These are phyloP conservation scores for Leptodactylus fuscus DNA, from an alignment of 2,113 vertebrate species.

Conservation along the genomic window DNA sequence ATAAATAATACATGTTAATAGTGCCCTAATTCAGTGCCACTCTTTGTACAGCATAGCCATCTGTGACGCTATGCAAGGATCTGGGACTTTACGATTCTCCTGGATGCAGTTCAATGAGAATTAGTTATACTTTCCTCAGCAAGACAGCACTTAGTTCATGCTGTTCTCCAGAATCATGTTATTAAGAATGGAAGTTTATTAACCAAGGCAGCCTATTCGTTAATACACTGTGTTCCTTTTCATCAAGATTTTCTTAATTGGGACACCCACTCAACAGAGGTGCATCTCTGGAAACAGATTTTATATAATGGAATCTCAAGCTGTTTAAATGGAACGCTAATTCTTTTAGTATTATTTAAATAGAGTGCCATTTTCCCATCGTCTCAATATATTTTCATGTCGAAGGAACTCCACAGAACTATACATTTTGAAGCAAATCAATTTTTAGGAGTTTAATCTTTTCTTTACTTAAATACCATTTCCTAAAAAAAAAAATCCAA, in stretches of 20 bases:
- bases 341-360: conserved; percentile 44
- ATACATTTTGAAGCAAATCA: conserved; percentile 10
- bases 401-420: neutral
- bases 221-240: conserved; percentile 51
- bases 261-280: conserved; percentile 56
- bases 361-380: neutral
- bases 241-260: conserved; percentile 53
- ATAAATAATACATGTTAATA: conserved; percentile 36
- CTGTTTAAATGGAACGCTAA: conserved; percentile 40
- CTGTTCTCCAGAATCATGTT: conserved; percentile 50
- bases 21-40: neutral
- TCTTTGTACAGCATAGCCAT: conserved; percentile 35
- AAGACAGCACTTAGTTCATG: conserved; percentile 55
- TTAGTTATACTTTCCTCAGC: conserved; percentile 57
- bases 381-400: conserved; percentile 33
- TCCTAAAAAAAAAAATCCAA: neutral
- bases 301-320: conserved; percentile 53
- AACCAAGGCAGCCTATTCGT: conserved; percentile 38
- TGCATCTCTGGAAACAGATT: conserved; percentile 56
- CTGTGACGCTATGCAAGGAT: conserved; percentile 40
- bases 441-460: neutral
- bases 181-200: conserved; percentile 53
- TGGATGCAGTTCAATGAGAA: conserved; percentile 49
- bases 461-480: neutral
- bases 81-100: conserved; percentile 35